Base-by-base conservation (phyloP, 1,140 invertebrate species). In the Bombus consobrinus region DNA sequence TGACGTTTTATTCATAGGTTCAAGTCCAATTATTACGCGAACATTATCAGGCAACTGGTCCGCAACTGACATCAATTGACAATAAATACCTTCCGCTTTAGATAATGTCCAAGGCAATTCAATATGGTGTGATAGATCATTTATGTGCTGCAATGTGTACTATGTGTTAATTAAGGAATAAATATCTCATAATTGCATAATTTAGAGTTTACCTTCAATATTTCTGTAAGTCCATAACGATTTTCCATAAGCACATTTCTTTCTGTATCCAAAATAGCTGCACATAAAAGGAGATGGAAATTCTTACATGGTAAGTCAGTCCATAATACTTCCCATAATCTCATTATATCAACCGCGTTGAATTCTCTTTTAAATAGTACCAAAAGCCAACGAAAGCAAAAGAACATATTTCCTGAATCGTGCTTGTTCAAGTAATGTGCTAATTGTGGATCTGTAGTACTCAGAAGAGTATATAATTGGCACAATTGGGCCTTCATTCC, bases 371-470 rank as follows among this genome's bases (percentile, higher is more conserved):
- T 98, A 90, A 98, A 98, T 94, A 97, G 96, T 15, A 98, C 97
- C 9, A 98, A 95, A 5, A 98, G 95, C 98, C 98, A 98, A 32
- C 99, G 97, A 95, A 99, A 99, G 95, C 98, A 99, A 95, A 99
- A 99, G 94, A 99, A 99, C 97, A 99, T 98, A 94, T 99, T 99
- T 8, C 97, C 98, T 5, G 99, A 99, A 86, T 99, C 99, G 92
- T 99, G 98, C 41, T 96, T 97, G 87, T 98, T 97, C 92, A 98
- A 96, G 95, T 99, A 99, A 77, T 97, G 96, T 69, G 97, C 98
- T 47, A 99, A 95, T 78, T 97, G 96, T 1, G 98, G 98, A 93
- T 98, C 98, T 39, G 97, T 96, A 89, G 98, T 97, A 89, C 96
- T 96, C 13, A 99, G 93, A 59, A 99, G 95, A 71, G 97, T 97